Evolutionary conservation across 2,888 invertebrate species (phyloP).

Genomic region (Volucella inanis): DNA sequence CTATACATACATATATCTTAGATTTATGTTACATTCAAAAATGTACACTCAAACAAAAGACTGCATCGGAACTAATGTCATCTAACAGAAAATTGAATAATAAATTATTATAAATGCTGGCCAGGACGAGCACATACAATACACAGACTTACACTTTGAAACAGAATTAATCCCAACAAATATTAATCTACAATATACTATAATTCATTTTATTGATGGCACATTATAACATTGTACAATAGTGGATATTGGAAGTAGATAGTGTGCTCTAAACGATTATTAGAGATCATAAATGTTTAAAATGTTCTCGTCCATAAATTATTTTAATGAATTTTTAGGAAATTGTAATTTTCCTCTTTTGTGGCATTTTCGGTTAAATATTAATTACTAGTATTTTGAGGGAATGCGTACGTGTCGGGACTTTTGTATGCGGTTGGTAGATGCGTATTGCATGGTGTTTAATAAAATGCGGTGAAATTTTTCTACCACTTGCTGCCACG

Average conservation of each 20-base stretch:
- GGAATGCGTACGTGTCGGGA: slow-evolving; percentile 3
- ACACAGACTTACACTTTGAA: slow-evolving; percentile 25
- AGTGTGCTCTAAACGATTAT: slow-evolving; percentile 3
- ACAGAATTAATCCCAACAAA: slow-evolving; percentile 35
- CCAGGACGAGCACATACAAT: no score
- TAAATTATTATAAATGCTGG: no score
- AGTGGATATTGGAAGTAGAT: not conserved
- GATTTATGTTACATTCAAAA: no score
- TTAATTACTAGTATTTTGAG: slow-evolving; percentile 25
- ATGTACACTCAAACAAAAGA: no score
- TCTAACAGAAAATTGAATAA: no score
- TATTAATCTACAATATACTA: slow-evolving; percentile 59
- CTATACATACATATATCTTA: no score
- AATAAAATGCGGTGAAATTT: slow-evolving; percentile 13
- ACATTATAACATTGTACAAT: not conserved
- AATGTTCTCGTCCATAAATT: slow-evolving; percentile 39
- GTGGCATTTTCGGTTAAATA: slow-evolving; percentile 48
- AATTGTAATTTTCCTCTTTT: slow-evolving; percentile 64
- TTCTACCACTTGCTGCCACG: no score
- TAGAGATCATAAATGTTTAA: slow-evolving; percentile 59
- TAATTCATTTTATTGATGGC: slow-evolving; percentile 63
- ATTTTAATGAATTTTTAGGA: slow-evolving; percentile 63
- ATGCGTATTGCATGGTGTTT: slow-evolving; percentile 6
- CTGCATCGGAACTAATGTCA: no score
- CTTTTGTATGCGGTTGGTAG: not conserved